Percentiles rank a stretch among this genome's conserved stretches.
Evolutionary conservation across 2,888 invertebrate species (phyloP).

Genomic region (Argyresthia albistria): DNA sequence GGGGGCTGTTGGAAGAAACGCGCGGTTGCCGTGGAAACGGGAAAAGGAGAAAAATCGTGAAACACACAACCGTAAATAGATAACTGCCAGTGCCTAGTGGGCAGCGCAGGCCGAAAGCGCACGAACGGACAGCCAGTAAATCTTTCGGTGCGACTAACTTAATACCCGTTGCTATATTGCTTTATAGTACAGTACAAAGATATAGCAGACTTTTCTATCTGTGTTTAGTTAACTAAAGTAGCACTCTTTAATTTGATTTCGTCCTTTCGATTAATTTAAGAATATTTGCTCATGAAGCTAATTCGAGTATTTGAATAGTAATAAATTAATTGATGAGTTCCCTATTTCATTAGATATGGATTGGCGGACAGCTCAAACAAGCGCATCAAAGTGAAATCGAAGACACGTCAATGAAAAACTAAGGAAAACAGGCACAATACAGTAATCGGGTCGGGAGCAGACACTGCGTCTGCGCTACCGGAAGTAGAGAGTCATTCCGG

Average conservation of each 20-base stretch:
- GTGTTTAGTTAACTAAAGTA: too few relatives aligned
- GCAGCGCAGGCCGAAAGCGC: slow-evolving; percentile 1
- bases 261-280: too few relatives aligned
- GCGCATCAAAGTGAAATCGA: neutral
- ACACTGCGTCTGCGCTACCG: slow-evolving; percentile 59
- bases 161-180: slow-evolving; percentile 9
- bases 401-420: neutral
- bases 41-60: slow-evolving; percentile 8
- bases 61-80: slow-evolving; percentile 9
- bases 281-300: too few relatives aligned
- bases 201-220: too few relatives aligned
- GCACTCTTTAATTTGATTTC: too few relatives aligned
- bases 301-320: too few relatives aligned
- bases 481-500: slow-evolving; percentile 58
- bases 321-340: too few relatives aligned
- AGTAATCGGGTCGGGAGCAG: slow-evolving; percentile 20
- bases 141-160: slow-evolving; percentile 10
- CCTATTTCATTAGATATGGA: too few relatives aligned
- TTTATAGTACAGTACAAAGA: too few relatives aligned
- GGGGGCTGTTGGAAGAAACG: neutral
- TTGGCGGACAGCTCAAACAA: too few relatives aligned
- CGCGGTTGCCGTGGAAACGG: slow-evolving; percentile 6
- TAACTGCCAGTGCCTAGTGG: slow-evolving; percentile 3
- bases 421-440: neutral
- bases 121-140: slow-evolving; percentile 1